Percentiles rank a stretch among this genome's conserved stretches.
Conservation (phyloP, 2,888 invertebrate species). For the Muschampia plurimacula region DNA sequence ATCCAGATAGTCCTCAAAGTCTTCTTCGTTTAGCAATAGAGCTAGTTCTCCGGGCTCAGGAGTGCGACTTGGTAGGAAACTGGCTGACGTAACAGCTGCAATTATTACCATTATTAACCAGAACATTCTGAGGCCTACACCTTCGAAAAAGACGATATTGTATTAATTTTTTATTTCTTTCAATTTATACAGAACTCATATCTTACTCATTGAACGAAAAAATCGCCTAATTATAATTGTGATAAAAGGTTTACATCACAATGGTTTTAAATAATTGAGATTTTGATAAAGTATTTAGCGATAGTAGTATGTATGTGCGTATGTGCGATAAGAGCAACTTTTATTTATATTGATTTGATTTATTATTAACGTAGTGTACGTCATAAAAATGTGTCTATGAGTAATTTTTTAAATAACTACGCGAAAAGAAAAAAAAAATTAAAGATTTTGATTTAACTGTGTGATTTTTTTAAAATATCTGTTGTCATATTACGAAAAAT, state of each 20-base stretch:
- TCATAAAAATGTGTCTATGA: too few relatives aligned
- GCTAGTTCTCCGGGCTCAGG: conserved; percentile 68
- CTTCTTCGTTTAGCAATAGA: conserved; percentile 70
- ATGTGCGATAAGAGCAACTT: background rate
- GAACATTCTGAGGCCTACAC: background rate
- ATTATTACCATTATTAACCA: background rate
- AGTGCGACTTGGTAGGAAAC: background rate
- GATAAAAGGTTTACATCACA: conserved; percentile 3
- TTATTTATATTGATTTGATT: background rate
- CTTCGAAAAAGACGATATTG: too few relatives aligned
- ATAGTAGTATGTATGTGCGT: background rate
- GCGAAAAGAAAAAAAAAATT: too few relatives aligned
- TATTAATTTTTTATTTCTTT: background rate
- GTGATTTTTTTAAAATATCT: too few relatives aligned
- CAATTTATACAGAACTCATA: conserved; percentile 1
- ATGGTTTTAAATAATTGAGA: conserved; percentile 3
- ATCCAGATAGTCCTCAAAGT: conserved; percentile 79
- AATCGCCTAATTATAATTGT: background rate
- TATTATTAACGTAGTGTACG: too few relatives aligned
- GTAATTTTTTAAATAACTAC: too few relatives aligned
- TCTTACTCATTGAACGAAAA: background rate
- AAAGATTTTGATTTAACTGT: too few relatives aligned
- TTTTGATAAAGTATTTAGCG: conserved; percentile 5
- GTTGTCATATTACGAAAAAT: too few relatives aligned
- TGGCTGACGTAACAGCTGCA: background rate